Evolutionary conservation across 2,113 vertebrate genomes (phyloP), one percentile per base, ranked within the genome.

Genomic region (Periophthalmodon schlosseri): DNA sequence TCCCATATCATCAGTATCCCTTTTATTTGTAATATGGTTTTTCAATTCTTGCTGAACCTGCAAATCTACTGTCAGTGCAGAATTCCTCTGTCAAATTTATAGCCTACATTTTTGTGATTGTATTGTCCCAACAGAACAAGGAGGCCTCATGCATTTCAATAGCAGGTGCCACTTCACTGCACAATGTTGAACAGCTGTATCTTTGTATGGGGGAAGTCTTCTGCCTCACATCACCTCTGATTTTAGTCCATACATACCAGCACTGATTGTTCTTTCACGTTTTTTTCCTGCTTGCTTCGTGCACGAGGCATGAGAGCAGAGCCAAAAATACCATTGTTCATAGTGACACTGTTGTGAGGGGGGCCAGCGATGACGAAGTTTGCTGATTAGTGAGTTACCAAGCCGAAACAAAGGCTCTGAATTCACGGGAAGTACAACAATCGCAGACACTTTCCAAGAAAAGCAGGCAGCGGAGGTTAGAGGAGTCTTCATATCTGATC

Each of bases 361-460:
- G 82, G 76, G 33, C 74, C 80, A 61, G 83, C 91, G 90, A 90
- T 91, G 90, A 90, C 90, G 86, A 90, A 91, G 86, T 92, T 93
- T 89, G 88, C 86, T 93, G 91, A 93, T 93, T 92, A 93, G 88
- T 77, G 79, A 79, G 72, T 85, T 75, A 80, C 77, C 84, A 76
- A 24, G 72, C 68, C 0, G 86, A 91, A 88, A 93, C 92, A 93
- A 93, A 93, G 91, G 91, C 81, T 70, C 84, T 87, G 82, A 83
- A 91, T 89, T 90, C 82, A 89, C 93, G 93, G 92, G 93, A 94
- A 93, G 84, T 84, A 91, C 87, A 91, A 94, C 93, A 93, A 92
- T 94, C 88, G 92, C 76, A 88, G 86, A 84, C 84, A 93, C 89
- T 91, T 93, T 94, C 93, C 93, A 93, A 92, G 93, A 93, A 93